Evolutionary conservation across 2,888 invertebrate species (phyloP).

Genomic region (Lapara coniferarum): DNA sequence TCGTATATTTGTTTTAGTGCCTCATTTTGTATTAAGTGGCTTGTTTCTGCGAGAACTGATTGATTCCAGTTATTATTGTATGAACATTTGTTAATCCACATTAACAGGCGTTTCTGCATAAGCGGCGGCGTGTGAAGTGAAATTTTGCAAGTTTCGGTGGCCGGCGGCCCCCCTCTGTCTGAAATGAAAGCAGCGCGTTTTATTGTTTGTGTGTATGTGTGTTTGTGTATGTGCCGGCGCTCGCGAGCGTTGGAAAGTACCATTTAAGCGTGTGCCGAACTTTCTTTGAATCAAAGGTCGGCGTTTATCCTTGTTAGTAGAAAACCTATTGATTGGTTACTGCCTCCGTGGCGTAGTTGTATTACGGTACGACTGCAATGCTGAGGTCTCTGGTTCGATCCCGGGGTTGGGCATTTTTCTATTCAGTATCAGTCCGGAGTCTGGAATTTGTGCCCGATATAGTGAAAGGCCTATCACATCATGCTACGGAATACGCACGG

Average conservation of each 20-base stretch:
- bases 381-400: too few relatives aligned
- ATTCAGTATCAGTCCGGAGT: too few relatives aligned
- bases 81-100: constrained; percentile 8
- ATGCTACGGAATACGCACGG: too few relatives aligned
- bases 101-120: too few relatives aligned
- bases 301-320: constrained; percentile 3
- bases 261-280: constrained; percentile 5
- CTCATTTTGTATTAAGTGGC: too few relatives aligned
- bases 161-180: constrained; percentile 41
- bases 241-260: constrained; percentile 24
- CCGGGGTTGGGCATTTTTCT: too few relatives aligned
- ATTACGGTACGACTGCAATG: too few relatives aligned
- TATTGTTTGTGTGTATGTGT: constrained; percentile 25
- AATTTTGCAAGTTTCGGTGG: constrained; percentile 40
- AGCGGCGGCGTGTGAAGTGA: constrained; percentile 37
- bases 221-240: constrained; percentile 2
- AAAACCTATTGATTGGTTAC: neutral
- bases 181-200: constrained; percentile 50
- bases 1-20: too few relatives aligned
- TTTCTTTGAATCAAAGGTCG: constrained; percentile 20
- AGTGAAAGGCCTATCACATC: too few relatives aligned
- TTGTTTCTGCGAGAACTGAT: too few relatives aligned
- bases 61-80: neutral
- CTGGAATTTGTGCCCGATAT: too few relatives aligned
- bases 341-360: too few relatives aligned